Evolutionary conservation across 2,888 invertebrate genomes (phyloP).

Genomic region (Phortica magna): DNA sequence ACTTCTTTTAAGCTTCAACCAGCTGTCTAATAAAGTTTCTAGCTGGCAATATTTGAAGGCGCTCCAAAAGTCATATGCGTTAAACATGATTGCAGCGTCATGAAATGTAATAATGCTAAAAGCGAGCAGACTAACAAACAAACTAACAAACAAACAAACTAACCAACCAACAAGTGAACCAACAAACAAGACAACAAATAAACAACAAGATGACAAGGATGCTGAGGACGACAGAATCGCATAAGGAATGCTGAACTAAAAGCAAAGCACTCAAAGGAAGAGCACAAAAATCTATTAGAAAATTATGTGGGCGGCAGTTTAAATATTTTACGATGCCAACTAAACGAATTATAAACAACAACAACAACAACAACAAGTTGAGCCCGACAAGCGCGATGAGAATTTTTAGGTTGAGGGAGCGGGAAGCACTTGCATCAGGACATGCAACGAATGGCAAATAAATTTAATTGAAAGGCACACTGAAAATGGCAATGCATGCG

Average conservation of each 20-base stretch:
- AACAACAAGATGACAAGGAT: not conserved
- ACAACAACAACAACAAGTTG: constrained; percentile 21
- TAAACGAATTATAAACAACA: constrained; percentile 18
- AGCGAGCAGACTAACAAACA: constrained; percentile 32
- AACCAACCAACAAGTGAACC: constrained; percentile 1
- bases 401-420: not conserved
- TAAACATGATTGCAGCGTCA: constrained; percentile 12
- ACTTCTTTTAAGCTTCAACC: too few relatives aligned
- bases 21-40: too few relatives aligned
- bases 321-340: constrained; percentile 24
- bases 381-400: not conserved
- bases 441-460: constrained; percentile 37
- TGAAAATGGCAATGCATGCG: constrained; percentile 2
- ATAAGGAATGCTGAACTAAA: not conserved
- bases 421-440: not conserved
- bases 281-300: constrained; percentile 25
- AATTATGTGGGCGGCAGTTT: constrained; percentile 27
- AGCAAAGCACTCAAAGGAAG: not conserved
- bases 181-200: not conserved
- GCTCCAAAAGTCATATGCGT: too few relatives aligned
- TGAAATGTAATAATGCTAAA: constrained; percentile 49
- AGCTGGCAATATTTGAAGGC: too few relatives aligned
- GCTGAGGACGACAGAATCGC: constrained; percentile 3
- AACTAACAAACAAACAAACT: constrained; percentile 27
- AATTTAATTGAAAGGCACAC: constrained; percentile 51